These are phyloP conservation scores for Zeus faber DNA, from an alignment of 2,113 vertebrate species.

Conservation along the genomic window DNA sequence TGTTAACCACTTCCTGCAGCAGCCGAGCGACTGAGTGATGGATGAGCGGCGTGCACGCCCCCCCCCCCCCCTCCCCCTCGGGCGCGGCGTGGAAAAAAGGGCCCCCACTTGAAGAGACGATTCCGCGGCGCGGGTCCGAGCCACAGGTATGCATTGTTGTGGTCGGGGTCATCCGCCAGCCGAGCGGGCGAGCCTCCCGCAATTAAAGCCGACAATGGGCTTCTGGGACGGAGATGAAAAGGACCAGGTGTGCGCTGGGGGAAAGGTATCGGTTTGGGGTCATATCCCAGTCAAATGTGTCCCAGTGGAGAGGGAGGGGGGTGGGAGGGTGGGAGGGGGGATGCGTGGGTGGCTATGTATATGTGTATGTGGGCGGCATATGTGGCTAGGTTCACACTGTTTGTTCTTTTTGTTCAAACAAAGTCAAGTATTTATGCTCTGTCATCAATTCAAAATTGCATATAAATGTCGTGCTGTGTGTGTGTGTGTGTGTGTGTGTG, in stretches of 20 bases:
- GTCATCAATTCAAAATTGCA: no score
- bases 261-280: conserved; percentile 67
- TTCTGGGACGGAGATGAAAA: conserved; percentile 59
- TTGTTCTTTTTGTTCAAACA: no score
- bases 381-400: no score
- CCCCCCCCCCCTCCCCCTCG: conserved; percentile 47
- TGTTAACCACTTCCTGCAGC: conserved; percentile 73
- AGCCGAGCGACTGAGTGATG: conserved; percentile 70
- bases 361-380: no score
- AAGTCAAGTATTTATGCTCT: no score
- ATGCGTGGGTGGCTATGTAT: no score
- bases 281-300: conserved; percentile 64
- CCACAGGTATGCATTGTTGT: conserved; percentile 76
- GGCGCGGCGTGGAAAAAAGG: conserved; percentile 46
- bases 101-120: conserved; percentile 68
- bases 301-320: no score
- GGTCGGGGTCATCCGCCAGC: conserved; percentile 65
- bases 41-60: conserved; percentile 52
- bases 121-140: no score
- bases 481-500: neutral
- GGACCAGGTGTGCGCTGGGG: conserved; percentile 70
- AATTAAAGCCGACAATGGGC: conserved; percentile 65
- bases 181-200: conserved; percentile 43
- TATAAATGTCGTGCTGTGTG: neutral
- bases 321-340: no score